Percentiles rank a stretch among this genome's conserved stretches.
Evolutionary conservation across 1,140 invertebrate species (phyloP).

Genomic region (Caligus rogercresseyi): DNA sequence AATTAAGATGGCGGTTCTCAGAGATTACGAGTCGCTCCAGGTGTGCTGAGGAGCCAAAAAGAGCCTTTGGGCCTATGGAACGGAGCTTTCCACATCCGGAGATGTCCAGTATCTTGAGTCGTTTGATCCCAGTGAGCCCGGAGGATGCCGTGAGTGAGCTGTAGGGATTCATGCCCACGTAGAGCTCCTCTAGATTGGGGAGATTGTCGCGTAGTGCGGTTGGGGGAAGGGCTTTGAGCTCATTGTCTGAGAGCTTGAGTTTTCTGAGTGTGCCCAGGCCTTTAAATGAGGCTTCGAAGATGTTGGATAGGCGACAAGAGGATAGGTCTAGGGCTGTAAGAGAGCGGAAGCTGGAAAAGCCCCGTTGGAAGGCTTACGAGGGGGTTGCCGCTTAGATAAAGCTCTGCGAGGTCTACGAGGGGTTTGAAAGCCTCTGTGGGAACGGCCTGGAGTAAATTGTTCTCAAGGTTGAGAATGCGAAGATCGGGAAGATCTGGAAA

Average conservation of each 20-base stretch:
- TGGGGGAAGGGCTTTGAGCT: conserved; percentile 24
- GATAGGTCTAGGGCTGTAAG: conserved; percentile 21
- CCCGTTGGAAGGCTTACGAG: conserved; percentile 22
- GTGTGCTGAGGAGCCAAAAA: conserved; percentile 20
- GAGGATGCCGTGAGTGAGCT: conserved; percentile 16
- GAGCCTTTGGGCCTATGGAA: conserved; percentile 18
- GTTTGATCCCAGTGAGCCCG: conserved; percentile 16
- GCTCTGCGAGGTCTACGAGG: conserved; percentile 22
- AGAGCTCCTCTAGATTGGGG: conserved; percentile 22
- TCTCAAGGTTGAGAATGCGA: conserved; percentile 24
- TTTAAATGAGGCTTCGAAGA: conserved; percentile 24
- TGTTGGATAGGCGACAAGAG: conserved; percentile 24
- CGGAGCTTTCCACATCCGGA: conserved; percentile 17
- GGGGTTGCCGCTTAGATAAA: conserved; percentile 26
- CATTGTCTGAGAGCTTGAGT: conserved; percentile 27
- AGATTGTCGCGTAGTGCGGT: conserved; percentile 21
- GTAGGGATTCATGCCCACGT: conserved; percentile 23
- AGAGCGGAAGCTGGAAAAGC: conserved; percentile 2
- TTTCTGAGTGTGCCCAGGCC: conserved; percentile 24
- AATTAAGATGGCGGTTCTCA: conserved; percentile 19
- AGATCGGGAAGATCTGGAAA: conserved; percentile 26
- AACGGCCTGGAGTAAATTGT: conserved; percentile 24
- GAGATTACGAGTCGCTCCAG: conserved; percentile 21
- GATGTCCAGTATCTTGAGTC: conserved; percentile 20
- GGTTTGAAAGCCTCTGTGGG: conserved; percentile 21